Percentiles rank a stretch among this genome's conserved stretches.
Conservation (phyloP, 2,888 invertebrate species). For the Drosophila cracens region DNA sequence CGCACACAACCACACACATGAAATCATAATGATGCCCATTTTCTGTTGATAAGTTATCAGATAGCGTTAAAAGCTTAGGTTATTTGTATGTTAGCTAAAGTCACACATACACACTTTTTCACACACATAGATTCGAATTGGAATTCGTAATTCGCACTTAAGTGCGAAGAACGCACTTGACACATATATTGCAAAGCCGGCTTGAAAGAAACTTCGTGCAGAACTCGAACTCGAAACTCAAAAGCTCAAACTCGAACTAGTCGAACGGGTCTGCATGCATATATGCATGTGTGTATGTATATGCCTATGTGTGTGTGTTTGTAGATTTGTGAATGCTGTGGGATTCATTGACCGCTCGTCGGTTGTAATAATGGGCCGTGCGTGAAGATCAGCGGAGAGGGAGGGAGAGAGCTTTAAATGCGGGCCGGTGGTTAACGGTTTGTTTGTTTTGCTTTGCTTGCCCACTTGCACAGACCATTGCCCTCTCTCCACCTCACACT, state of each 20-base stretch:
- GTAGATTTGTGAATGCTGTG: constrained; percentile 37
- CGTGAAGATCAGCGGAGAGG: constrained; percentile 37
- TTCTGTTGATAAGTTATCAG: constrained; percentile 48
- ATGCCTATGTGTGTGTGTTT: constrained; percentile 11
- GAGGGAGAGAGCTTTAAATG: constrained; percentile 18
- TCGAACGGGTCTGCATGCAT: constrained; percentile 45
- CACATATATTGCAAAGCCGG: constrained; percentile 66
- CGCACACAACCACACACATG: background rate
- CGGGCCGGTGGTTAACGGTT: constrained; percentile 50
- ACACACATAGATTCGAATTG: constrained; percentile 15
- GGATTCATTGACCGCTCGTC: constrained; percentile 57
- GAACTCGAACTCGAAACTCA: constrained; percentile 40
- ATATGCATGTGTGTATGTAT: constrained; percentile 11
- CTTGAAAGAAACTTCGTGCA: constrained; percentile 31
- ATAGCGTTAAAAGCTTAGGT: constrained; percentile 19
- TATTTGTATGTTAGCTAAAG: constrained; percentile 10
- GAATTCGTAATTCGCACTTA: constrained; percentile 31
- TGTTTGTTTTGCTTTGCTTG: constrained; percentile 45
- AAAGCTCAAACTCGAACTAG: constrained; percentile 56
- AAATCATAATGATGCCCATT: constrained; percentile 17
- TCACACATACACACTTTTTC: constrained; percentile 12
- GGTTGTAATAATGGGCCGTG: constrained; percentile 42
- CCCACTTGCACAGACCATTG: constrained; percentile 4
- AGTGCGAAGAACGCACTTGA: constrained; percentile 62
- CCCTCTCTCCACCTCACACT: background rate